Evolutionary conservation across 2,113 vertebrate species (phyloP).

Genomic region (Oncorhynchus masou): DNA sequence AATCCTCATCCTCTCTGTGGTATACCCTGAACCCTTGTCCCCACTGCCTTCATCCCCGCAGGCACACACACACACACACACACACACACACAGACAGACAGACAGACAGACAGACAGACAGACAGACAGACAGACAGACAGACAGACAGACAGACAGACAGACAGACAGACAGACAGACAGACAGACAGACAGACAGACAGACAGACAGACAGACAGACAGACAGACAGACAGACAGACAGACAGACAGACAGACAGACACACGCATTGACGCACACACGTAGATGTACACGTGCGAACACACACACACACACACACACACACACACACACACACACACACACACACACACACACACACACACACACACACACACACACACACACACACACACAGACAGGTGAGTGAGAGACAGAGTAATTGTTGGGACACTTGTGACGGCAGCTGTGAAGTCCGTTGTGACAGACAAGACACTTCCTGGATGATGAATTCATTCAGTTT

Average conservation of each 20-base stretch:
- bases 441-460: not conserved
- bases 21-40: too few species aligned
- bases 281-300: not conserved
- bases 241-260: not conserved
- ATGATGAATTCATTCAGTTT: not conserved
- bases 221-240: not conserved
- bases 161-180: not conserved
- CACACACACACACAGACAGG: slow-evolving; percentile 3
- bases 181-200: not conserved
- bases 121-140: not conserved
- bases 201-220: not conserved
- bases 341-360: slow-evolving; percentile 10
- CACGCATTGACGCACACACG: not conserved
- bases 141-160: not conserved
- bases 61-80: not conserved
- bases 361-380: slow-evolving; percentile 5
- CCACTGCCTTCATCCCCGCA: too few species aligned
- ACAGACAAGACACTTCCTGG: not conserved
- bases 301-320: not conserved
- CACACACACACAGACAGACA: not conserved
- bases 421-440: not conserved
- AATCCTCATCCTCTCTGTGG: too few species aligned
- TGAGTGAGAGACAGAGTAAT: not conserved
- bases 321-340: slow-evolving; percentile 6
- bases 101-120: not conserved